Conservation (phyloP, 2,113 vertebrate species). For the Redunca redunca region DNA sequence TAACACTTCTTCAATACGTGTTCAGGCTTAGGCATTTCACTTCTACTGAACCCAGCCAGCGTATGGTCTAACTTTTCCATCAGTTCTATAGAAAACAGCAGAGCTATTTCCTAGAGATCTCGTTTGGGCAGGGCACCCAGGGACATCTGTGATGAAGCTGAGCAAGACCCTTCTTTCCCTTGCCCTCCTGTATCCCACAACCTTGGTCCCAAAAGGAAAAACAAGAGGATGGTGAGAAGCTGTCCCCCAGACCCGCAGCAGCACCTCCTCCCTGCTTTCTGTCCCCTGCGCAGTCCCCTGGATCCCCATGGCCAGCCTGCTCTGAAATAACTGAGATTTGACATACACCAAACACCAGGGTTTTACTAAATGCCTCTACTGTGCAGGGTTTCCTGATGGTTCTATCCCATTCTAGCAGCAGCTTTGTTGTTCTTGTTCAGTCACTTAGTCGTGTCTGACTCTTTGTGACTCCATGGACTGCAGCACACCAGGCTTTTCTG, state of each 20-base stretch:
- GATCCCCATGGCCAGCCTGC: not conserved
- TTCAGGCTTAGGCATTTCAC: not conserved
- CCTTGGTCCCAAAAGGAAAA: not conserved
- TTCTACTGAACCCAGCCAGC: not conserved
- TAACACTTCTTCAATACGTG: not conserved
- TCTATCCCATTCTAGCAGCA: not conserved
- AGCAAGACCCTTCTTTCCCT: not conserved
- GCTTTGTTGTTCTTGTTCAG: not conserved
- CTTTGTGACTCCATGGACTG: not conserved
- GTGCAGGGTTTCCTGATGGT: not conserved
- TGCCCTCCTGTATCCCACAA: not conserved
- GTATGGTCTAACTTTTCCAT: not conserved
- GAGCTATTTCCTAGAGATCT: not conserved
- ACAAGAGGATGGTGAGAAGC: not conserved
- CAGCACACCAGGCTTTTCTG: not conserved
- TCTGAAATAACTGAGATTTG: not conserved
- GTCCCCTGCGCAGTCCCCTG: not conserved
- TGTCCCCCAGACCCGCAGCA: not conserved
- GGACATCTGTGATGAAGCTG: not conserved
- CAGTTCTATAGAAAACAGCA: not conserved
- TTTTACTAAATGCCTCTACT: not conserved
- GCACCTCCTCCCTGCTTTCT: not conserved
- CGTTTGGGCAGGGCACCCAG: not conserved
- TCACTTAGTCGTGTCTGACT: not conserved
- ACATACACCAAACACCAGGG: not conserved